Evolutionary conservation across 1,140 invertebrate species (phyloP), one percentile per base, ranked within the genome.

Genomic region (Pseudomyrmex pallidus): DNA sequence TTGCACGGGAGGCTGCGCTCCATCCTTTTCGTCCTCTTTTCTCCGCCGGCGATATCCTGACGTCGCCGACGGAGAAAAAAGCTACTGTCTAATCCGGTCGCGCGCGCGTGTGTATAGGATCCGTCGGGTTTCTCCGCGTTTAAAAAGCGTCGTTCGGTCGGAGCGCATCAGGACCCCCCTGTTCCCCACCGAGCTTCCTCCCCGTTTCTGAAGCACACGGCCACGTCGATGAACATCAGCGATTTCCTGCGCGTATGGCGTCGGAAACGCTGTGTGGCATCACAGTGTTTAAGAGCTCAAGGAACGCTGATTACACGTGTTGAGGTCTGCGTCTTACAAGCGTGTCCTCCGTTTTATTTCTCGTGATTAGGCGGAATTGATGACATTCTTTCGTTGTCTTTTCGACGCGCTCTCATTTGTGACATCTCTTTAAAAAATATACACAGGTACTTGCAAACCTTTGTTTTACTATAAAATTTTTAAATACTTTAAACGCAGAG

Each of bases 251-350:
- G 20, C 54, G 74, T 52, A 84, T 50, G 68, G 74, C 68, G 17
- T 25, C 46, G 46, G 56, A 68, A 68, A 64, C 61, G 82, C 56
- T 50, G 8, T 20, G 68, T 82, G 68, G 10, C 52, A 89, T 12
- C 52, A 22, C 74, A 56, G 17, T 85, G 73, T 86, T 89, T 85
- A 89, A 88, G 76, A 83, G 68, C 67, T 15, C 63, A 85, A 86
- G 84, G 84, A 87, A 89, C 87, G 85, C 77, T 92, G 92, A 93
- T 93, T 93, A 92, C 87, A 92, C 86, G 88, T 87, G 74, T 84
- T 76, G 76, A 82, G 77, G 77, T 25, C 85, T 73, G 87, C 83
- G 90, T 91, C 84, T 86, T 89, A 46, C 56, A 92, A 90, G 82
- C 85, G 84, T 70, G 66, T 85, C 84, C 80, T 83, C 57, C 35